Conservation (phyloP, 2,797 vertebrate species). For the Crenichthys baileyi region DNA sequence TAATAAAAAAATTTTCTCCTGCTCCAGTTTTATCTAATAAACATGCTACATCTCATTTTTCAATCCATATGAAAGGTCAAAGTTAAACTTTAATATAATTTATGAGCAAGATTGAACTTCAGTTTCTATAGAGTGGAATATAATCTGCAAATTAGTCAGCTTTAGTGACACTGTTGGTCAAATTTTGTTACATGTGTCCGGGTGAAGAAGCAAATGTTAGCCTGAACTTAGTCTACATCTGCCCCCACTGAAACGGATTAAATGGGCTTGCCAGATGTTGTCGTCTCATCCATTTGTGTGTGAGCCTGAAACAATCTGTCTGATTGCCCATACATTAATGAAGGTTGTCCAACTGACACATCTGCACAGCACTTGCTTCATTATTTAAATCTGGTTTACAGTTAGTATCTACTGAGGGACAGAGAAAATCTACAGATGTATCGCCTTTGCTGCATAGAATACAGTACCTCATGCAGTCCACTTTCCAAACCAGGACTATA, state of each 20-base stretch:
- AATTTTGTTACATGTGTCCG: neutral
- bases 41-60: conserved; percentile 4
- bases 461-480: neutral
- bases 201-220: conserved; percentile 2
- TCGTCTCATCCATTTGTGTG: conserved; percentile 50
- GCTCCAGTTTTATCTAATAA: neutral
- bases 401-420: neutral
- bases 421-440: neutral
- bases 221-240: conserved; percentile 17
- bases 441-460: neutral
- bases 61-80: neutral
- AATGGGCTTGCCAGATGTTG: conserved; percentile 74
- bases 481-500: neutral
- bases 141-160: neutral
- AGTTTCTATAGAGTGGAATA: neutral
- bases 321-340: conserved; percentile 67
- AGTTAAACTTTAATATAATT: neutral
- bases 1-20: neutral
- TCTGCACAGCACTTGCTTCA: neutral
- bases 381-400: neutral
- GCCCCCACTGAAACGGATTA: conserved; percentile 28
- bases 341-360: conserved; percentile 25
- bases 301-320: conserved; percentile 66
- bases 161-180: neutral
- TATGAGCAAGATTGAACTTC: neutral